Evolutionary conservation across 2,113 vertebrate genomes (phyloP).

Genomic region (Heliornis fulica): DNA sequence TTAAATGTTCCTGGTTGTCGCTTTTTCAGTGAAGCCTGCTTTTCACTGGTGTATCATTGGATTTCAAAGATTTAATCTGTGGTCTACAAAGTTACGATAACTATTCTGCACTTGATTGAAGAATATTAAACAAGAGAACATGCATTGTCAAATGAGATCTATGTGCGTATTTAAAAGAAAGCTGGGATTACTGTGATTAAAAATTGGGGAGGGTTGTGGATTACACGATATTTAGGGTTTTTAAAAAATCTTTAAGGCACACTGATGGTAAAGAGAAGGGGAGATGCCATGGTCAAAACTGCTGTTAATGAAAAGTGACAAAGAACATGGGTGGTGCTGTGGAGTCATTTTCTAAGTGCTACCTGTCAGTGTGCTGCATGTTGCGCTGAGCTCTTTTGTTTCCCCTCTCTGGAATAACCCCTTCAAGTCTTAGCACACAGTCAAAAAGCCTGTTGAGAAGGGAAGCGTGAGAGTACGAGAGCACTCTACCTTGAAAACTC

Average conservation of each 20-base stretch:
- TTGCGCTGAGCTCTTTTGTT: neutral
- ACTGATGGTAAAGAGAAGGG: too few species aligned
- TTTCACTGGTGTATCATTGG: neutral
- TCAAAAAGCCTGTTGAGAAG: neutral
- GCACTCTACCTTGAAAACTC: neutral
- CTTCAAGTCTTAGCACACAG: neutral
- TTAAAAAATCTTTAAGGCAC: neutral
- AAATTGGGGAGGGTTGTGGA: neutral
- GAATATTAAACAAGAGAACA: neutral
- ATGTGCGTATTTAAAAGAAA: neutral
- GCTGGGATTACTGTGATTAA: neutral
- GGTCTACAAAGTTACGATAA: neutral
- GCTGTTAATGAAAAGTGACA: neutral
- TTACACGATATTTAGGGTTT: neutral
- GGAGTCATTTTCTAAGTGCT: neutral
- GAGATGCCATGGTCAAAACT: neutral
- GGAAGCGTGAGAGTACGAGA: neutral
- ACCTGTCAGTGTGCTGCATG: neutral
- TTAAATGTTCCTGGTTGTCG: slow-evolving; percentile 70
- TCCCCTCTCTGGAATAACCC: neutral
- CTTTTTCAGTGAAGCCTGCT: slow-evolving; percentile 22
- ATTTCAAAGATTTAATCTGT: neutral
- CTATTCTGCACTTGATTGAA: neutral
- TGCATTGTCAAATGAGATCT: neutral
- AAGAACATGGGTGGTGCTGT: neutral